phyloP scores from a whole-genome alignment of 2,888 invertebrate genomes.

The Lypha dubia region DNA sequence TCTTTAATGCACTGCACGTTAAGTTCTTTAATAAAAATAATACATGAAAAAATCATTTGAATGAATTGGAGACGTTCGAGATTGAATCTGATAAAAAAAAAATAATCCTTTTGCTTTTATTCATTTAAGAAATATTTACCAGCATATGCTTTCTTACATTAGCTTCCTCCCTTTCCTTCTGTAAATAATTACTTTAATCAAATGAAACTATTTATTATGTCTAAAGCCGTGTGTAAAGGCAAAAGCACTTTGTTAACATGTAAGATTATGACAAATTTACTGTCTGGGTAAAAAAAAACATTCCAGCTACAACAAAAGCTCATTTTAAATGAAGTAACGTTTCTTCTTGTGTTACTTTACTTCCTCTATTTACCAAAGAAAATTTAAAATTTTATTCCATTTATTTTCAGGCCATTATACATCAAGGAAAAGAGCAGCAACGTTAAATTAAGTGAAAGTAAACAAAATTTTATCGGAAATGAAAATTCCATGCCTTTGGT shows the following conservation, averaged over 20 bases:
- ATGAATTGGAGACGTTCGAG: not conserved
- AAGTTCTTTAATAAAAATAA: too few relatives aligned
- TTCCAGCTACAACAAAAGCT: not conserved
- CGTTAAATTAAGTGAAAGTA: constrained; percentile 27
- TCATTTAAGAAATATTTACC: not conserved
- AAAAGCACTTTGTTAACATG: not conserved
- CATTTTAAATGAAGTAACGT: not conserved
- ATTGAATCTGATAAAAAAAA: not conserved
- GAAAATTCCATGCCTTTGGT: constrained; percentile 14
- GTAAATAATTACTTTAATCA: not conserved
- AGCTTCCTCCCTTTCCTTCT: too few relatives aligned
- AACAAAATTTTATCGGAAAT: constrained; percentile 48
- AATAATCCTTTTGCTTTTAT: not conserved
- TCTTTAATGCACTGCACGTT: too few relatives aligned
- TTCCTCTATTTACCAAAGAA: constrained; percentile 2
- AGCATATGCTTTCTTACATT: not conserved
- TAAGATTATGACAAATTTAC: constrained; percentile 1
- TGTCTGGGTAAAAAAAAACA: constrained; percentile 1
- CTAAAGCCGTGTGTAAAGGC: not conserved
- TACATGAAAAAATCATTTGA: not conserved
- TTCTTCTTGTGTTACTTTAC: not conserved
- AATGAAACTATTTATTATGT: not conserved
- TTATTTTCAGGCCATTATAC: not conserved
- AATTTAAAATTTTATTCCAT: not conserved
- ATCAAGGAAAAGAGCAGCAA: not conserved